phyloP scores from a whole-genome alignment of 2,113 vertebrate genomes.

The Sclerurus mexicanus region DNA sequence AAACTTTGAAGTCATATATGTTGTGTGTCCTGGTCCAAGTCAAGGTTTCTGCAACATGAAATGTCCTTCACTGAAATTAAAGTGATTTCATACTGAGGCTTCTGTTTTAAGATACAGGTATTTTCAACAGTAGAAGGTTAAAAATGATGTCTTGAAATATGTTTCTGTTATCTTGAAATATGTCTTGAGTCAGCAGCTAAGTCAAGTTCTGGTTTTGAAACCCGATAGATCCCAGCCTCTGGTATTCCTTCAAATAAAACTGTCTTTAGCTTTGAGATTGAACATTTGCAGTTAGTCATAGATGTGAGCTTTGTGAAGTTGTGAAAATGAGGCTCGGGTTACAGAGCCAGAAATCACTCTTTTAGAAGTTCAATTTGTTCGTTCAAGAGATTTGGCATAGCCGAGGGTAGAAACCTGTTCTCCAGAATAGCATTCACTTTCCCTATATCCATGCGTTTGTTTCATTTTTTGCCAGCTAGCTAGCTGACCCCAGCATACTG shows the following conservation, averaged over 20 bases:
- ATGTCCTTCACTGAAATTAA: background rate
- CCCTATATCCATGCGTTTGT: background rate
- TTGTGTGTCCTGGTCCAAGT: background rate
- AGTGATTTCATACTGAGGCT: background rate
- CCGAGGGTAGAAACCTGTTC: background rate
- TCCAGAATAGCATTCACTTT: background rate
- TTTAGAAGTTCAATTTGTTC: slow-evolving; percentile 19
- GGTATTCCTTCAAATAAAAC: slow-evolving; percentile 60
- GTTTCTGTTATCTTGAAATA: slow-evolving; percentile 53
- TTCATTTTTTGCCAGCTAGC: background rate
- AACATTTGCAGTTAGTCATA: slow-evolving; percentile 46
- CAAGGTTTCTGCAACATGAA: background rate
- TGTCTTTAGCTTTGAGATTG: slow-evolving; percentile 25
- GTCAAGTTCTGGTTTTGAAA: slow-evolving; percentile 45
- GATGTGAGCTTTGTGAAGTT: slow-evolving; percentile 27
- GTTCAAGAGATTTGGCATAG: slow-evolving; percentile 13
- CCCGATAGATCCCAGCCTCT: slow-evolving; percentile 34
- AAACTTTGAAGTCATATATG: background rate
- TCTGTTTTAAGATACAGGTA: slow-evolving; percentile 39
- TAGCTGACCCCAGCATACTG: background rate
- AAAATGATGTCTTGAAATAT: slow-evolving; percentile 46
- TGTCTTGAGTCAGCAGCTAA: slow-evolving; percentile 45
- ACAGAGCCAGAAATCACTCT: slow-evolving; percentile 30
- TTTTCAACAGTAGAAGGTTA: slow-evolving; percentile 18
- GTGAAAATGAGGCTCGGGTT: background rate